Base-by-base conservation (phyloP, 2,797 vertebrate genomes). In the Ceryle rudis region DNA sequence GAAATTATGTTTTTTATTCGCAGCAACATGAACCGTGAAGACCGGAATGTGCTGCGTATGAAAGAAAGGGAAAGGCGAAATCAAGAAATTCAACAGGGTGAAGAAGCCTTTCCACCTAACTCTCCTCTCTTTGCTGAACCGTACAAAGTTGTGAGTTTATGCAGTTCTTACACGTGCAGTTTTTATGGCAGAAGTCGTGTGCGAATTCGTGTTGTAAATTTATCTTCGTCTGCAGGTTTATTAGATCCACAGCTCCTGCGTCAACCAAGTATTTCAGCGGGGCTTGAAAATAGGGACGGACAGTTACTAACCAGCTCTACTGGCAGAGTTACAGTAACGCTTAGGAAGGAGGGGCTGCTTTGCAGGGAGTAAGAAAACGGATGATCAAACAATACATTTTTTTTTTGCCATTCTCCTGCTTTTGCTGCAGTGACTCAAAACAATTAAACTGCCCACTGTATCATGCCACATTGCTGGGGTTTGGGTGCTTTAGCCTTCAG, bases 21-120 rank as follows among this genome's bases (percentile, higher is more conserved):
- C 97, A 99, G 99, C 99, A 99, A 99, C 99, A 99, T 99, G 99
- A 99, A 99, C 99, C 99, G 99, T 99, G 99, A 99, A 98, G 99
- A 99, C 98, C 99, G 99, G 98, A 99, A 99, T 99, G 99, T 99
- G 98, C 99, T 99, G 98, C 99, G 99, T 98, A 99, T 99, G 99
- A 99, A 99, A 99, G 99, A 99, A 99, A 98, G 99, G 99, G 99
- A 99, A 99, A 99, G 99, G 98, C 98, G 99, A 98, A 99, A 99
- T 98, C 99, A 99, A 98, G 99, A 99, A 98, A 99, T 99, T 98
- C 99, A 99, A 86, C 99, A 99, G 99, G 99, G 99, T 94, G 99
- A 99, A 99, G 99, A 99, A 98, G 98, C 99, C 98, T 99, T 99
- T 98, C 99, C 99, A 97, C 99, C 99, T 81, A 99, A 99, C 98